Conservation (phyloP, 2,797 vertebrate species). For the Rhincodon typus region DNA sequence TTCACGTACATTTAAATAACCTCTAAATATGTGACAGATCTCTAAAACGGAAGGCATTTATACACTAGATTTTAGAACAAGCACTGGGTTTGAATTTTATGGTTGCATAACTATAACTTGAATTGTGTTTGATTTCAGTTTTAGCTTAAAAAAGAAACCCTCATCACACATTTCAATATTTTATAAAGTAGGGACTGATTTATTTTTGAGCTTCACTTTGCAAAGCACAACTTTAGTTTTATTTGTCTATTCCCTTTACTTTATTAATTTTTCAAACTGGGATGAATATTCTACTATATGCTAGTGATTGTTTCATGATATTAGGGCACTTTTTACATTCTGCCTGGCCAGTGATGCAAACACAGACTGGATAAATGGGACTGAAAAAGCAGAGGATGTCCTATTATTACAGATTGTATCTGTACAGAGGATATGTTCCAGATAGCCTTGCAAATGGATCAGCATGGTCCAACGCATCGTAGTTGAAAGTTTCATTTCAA, state of each 20-base stretch:
- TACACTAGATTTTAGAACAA: background rate
- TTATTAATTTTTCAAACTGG: background rate
- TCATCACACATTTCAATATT: background rate
- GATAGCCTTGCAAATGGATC: background rate
- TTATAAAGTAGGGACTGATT: background rate
- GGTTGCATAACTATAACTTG: background rate
- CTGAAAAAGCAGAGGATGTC: background rate
- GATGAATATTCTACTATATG: background rate
- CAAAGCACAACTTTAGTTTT: background rate
- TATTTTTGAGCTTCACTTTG: background rate
- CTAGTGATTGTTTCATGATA: background rate
- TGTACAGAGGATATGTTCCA: background rate
- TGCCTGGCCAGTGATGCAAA: background rate
- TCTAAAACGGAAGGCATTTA: background rate
- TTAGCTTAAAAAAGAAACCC: background rate
- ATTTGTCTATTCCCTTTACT: background rate
- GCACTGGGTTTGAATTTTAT: background rate
- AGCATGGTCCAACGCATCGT: background rate
- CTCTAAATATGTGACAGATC: background rate
- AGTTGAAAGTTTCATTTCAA: background rate
- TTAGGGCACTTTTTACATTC: background rate
- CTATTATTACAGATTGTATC: background rate
- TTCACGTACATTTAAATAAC: background rate
- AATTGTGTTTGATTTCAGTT: background rate
- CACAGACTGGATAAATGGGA: background rate